These are phyloP conservation scores for Branchipolynoe longqiensis DNA, from an alignment of 2,888 invertebrate genomes.

Conservation along the genomic window DNA sequence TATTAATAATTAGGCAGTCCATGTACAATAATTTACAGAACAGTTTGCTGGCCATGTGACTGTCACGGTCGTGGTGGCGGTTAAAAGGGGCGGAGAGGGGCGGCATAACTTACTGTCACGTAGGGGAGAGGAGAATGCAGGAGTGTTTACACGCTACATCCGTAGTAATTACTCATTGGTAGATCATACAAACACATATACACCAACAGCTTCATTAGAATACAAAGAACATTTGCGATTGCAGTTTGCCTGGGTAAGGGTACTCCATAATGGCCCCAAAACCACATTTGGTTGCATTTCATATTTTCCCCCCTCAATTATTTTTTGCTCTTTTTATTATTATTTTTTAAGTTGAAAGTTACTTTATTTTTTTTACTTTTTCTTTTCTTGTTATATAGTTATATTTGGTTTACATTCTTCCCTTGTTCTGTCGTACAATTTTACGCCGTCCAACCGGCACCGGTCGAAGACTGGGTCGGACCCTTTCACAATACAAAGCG, in stretches of 20 bases:
- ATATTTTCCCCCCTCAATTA: background rate
- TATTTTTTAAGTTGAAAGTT: background rate
- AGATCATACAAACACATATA: slow-evolving; percentile 52
- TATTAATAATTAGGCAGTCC: slow-evolving; percentile 37
- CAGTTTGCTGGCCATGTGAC: slow-evolving; percentile 33
- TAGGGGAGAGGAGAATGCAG: background rate
- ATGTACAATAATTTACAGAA: slow-evolving; percentile 55
- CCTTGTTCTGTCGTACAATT: background rate
- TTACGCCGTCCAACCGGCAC: background rate
- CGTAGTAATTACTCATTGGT: background rate
- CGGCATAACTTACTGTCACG: slow-evolving; percentile 8
- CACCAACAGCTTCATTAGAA: slow-evolving; percentile 25
- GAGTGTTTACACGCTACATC: slow-evolving; percentile 36
- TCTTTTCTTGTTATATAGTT: background rate
- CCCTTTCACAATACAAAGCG: background rate
- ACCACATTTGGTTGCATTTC: slow-evolving; percentile 12
- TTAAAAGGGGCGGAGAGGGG: background rate
- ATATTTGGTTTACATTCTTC: background rate
- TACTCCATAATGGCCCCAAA: slow-evolving; percentile 36
- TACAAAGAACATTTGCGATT: slow-evolving; percentile 23
- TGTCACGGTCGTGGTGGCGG: slow-evolving; percentile 7
- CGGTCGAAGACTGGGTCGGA: slow-evolving; percentile 10
- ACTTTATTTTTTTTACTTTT: background rate
- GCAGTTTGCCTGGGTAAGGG: slow-evolving; percentile 1
- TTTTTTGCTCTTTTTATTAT: slow-evolving; percentile 3